phyloP scores from a whole-genome alignment of 2,888 invertebrate genomes.

The Epirrhoe tristata region DNA sequence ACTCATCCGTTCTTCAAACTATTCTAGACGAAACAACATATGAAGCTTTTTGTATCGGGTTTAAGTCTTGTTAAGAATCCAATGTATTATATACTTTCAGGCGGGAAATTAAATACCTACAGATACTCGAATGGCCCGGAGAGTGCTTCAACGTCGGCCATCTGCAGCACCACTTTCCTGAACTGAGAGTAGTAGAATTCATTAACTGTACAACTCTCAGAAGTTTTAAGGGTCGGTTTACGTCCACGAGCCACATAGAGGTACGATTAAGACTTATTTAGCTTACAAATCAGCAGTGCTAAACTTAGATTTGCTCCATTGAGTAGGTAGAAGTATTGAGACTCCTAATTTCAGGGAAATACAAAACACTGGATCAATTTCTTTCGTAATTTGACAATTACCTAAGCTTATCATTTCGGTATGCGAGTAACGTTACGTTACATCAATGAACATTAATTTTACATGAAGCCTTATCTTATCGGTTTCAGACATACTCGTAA shows the following conservation, averaged over 20 bases:
- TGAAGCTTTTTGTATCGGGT: no score
- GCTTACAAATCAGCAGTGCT: no score
- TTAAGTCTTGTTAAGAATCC: conserved; percentile 34
- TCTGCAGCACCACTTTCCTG: conserved; percentile 70
- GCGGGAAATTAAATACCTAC: conserved; percentile 61
- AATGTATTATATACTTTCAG: no score
- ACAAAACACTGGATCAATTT: no score
- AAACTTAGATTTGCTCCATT: no score
- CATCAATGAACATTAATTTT: neutral
- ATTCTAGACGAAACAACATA: no score
- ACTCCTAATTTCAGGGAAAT: no score
- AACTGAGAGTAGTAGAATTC: conserved; percentile 61
- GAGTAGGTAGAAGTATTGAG: no score
- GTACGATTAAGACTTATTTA: conserved; percentile 45
- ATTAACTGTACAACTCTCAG: conserved; percentile 65
- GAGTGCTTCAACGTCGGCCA: conserved; percentile 66
- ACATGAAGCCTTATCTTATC: conserved; percentile 12
- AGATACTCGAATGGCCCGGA: conserved; percentile 70
- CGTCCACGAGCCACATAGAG: conserved; percentile 65
- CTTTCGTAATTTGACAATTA: no score
- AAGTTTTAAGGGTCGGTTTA: conserved; percentile 70
- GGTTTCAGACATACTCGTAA: neutral
- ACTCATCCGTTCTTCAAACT: no score
- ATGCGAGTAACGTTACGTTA: no score
- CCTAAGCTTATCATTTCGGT: neutral